Base-by-base conservation (phyloP, 2,113 vertebrate genomes). In the Cephalopterus ornatus region DNA sequence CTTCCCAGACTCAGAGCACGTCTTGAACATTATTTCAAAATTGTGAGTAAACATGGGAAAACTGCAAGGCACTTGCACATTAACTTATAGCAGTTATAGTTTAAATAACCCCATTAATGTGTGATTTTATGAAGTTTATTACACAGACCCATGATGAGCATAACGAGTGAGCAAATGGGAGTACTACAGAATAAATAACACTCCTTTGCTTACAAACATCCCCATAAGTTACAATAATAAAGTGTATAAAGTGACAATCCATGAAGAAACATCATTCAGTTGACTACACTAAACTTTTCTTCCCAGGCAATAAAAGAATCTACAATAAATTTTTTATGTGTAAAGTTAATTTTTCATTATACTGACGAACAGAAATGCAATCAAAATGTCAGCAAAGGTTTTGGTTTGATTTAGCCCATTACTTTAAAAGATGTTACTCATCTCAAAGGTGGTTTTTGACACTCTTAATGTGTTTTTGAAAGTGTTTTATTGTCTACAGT, bases 341-440 rank as follows among this genome's bases (percentile, higher is more conserved):
- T 93, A 87, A 96, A 96, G 94, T 97, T 96, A 97, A 97, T 97
- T 97, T 96, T 97, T 97, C 92, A 97, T 97, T 97, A 96, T 79
- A 65, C 70, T 2, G 3, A 92, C 94, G 86, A 97, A 95, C 86
- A 85, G 59, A 85, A 96, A 88, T 5, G 41, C 68, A 93, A 96
- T 97, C 95, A 97, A 97, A 96, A 89, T 97, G 95, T 95, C 96
- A 97, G 88, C 49, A 95, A 94, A 95, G 94, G 85, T 94, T 95
- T 95, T 79, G 86, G 62, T 59, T 94, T 97, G 95, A 97, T 97
- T 97, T 97, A 97, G 59, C 47, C 84, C 44, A 62, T 94, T 90
- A 88, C 85, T 96, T 94, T 95, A 96, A 96, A 95, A 95, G 53
- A 74, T 67, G 75, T 94, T 96, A 75, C 81, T 97, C 89, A 93